Evolutionary conservation across 2,113 vertebrate genomes (phyloP).

Genomic region (Ellobius talpinus): DNA sequence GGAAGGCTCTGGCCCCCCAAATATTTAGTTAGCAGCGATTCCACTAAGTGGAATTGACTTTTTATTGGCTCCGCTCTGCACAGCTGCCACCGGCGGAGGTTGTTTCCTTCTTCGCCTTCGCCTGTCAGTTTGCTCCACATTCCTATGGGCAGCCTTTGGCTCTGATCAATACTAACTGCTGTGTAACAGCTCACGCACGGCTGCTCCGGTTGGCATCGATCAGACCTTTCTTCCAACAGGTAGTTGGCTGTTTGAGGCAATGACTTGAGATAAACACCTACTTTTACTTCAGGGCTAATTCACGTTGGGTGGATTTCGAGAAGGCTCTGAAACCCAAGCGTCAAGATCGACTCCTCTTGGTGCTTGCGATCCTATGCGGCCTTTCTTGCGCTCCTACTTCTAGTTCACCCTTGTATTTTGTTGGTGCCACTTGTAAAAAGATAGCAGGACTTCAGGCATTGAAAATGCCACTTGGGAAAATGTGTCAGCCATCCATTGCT

Average conservation of each 20-base stretch:
- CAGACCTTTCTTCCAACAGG: conserved; percentile 92
- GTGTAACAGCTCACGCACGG: conserved; percentile 91
- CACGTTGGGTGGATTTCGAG: conserved; percentile 76
- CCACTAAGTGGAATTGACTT: conserved; percentile 99
- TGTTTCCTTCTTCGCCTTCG: conserved; percentile 88
- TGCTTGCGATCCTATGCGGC: not conserved
- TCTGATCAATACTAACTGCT: conserved; percentile 94
- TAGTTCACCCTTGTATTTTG: not conserved
- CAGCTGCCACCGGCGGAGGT: conserved; percentile 93
- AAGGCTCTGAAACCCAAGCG: conserved; percentile 32
- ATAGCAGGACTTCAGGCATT: conserved; percentile 48
- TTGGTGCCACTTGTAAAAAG: conserved; percentile 73
- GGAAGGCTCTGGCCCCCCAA: conserved; percentile 88
- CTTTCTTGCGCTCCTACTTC: not conserved
- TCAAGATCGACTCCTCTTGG: not conserved
- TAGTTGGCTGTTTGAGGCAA: conserved; percentile 85
- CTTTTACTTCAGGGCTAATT: conserved; percentile 83
- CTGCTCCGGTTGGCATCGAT: conserved; percentile 92
- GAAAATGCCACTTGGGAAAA: conserved; percentile 62
- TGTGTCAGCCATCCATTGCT: not conserved
- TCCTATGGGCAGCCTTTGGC: conserved; percentile 95
- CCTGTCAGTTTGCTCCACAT: conserved; percentile 92
- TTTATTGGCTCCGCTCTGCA: conserved; percentile 93
- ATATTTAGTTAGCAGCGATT: conserved; percentile 98
- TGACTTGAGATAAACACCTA: conserved; percentile 83